Evolutionary conservation across 2,113 vertebrate species (phyloP).

Genomic region (Petaurus breviceps): DNA sequence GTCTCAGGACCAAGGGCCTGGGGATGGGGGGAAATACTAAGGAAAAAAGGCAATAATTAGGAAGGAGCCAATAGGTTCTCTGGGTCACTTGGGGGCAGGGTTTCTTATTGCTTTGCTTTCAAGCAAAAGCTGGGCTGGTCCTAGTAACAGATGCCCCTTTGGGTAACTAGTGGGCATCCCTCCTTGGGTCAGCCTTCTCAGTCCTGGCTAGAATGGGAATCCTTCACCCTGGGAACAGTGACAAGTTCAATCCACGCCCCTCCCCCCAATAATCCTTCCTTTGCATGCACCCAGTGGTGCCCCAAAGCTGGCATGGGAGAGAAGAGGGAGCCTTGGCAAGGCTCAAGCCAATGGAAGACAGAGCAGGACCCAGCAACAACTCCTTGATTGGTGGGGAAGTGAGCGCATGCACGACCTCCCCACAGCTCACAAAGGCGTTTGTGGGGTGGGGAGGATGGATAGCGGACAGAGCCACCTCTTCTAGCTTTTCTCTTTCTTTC

Average conservation of each 20-base stretch:
- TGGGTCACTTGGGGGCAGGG: not conserved
- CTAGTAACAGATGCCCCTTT: not conserved
- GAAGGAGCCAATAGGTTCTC: not conserved
- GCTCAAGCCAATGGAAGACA: constrained; percentile 24
- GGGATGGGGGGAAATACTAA: not conserved
- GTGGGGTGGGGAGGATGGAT: not conserved
- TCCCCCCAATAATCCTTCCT: constrained; percentile 44
- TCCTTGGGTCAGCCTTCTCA: not conserved
- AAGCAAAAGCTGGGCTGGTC: not conserved
- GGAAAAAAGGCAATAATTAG: not conserved
- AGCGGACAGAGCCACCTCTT: not conserved
- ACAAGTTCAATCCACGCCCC: not conserved
- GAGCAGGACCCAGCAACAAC: constrained; percentile 64
- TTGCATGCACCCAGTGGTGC: constrained; percentile 14
- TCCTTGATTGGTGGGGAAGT: constrained; percentile 56
- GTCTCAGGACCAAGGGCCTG: not conserved
- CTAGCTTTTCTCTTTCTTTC: not conserved
- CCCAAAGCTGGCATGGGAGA: constrained; percentile 13
- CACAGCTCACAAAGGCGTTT: not conserved
- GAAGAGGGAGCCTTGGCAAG: not conserved
- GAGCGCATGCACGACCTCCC: not conserved
- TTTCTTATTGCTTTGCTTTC: not conserved
- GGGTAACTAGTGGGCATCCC: not conserved
- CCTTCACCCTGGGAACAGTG: constrained; percentile 32
- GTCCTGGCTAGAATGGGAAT: not conserved